Base-by-base conservation (phyloP, 2,888 invertebrate species). In the Anthophora plumipes region DNA sequence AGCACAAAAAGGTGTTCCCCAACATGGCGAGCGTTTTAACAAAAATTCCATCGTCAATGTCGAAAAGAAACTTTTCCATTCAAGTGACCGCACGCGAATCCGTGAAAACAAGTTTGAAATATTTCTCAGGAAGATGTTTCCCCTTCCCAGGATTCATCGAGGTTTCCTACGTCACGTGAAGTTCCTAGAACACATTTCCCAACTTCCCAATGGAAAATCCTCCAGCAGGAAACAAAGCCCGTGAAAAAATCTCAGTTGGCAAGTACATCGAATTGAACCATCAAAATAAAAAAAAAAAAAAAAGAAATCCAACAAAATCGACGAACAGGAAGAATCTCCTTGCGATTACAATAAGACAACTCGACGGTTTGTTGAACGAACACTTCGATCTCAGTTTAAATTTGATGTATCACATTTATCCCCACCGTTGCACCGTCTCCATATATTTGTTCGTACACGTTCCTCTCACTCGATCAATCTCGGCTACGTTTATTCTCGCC, bases 161-260 rank as follows among this genome's bases (percentile, higher is more conserved):
- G 20, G 37, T 31, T 39, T 72, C 37, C 41, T 48, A 22, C 52
- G 17, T 59, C 54, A 37, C 43, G 20, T 39, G 12, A 12, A 8
- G 50, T 52, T 59, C 68, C 48, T 14, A 0, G 60, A 41, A 68
- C 59, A 68, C 37, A 37, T 61, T 43, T 46, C 31, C 46, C 9
- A 6, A 52, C 43, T 37, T 60, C 14, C 41, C 9, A 6, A 22
- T n/a, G 43, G 25, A 52, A 61, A 22, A 52, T 69, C 60, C 52
- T 43, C 52, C 17, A 20, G 1, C n/a, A 31, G n/a, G 20, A 74
- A 52, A 69, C 74, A 25, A 66, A 64, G 31, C 39, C 12, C 11
- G 12, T n/a, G 0, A 8, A 1, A 41, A 20, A 54, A 52, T 17
- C 9, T n/a, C n/a, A 7, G 22, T 11, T 20, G 14, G 1, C 22